Evolutionary conservation across 2,888 invertebrate genomes (phyloP).

Genomic region (Eilema depressum): DNA sequence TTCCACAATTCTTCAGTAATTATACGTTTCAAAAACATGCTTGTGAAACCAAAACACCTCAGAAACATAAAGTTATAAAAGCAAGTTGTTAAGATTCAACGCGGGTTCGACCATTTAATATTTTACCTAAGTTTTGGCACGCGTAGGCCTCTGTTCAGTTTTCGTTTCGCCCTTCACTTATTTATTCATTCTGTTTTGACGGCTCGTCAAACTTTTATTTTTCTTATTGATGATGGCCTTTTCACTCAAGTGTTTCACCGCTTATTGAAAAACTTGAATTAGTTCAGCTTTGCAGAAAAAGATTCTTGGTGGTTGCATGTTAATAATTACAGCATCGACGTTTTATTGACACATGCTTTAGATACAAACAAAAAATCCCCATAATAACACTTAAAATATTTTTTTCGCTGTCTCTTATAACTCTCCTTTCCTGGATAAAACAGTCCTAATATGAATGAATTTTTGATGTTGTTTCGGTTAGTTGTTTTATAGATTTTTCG

Average conservation of each 20-base stretch:
- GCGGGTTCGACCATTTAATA: constrained; percentile 62
- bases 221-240: constrained; percentile 52
- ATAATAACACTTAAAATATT: too few relatives aligned
- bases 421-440: too few relatives aligned
- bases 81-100: constrained; percentile 52
- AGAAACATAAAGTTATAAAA: constrained; percentile 54
- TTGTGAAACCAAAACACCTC: constrained; percentile 39
- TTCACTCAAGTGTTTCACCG: constrained; percentile 16
- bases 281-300: neutral
- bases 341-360: neutral
- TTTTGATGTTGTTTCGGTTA: too few relatives aligned
- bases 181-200: constrained; percentile 74
- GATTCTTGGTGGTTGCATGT: neutral
- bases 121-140: constrained; percentile 61
- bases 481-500: too few relatives aligned
- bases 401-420: too few relatives aligned
- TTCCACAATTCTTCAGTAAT: constrained; percentile 7
- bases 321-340: neutral
- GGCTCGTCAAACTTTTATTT: constrained; percentile 67
- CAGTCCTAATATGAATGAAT: too few relatives aligned
- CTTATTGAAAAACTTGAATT: constrained; percentile 26
- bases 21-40: constrained; percentile 17
- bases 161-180: constrained; percentile 47
- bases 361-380: too few relatives aligned
- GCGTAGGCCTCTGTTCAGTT: constrained; percentile 47